Conservation (phyloP, 2,888 invertebrate genomes). For the Drosophila imparisetae region DNA sequence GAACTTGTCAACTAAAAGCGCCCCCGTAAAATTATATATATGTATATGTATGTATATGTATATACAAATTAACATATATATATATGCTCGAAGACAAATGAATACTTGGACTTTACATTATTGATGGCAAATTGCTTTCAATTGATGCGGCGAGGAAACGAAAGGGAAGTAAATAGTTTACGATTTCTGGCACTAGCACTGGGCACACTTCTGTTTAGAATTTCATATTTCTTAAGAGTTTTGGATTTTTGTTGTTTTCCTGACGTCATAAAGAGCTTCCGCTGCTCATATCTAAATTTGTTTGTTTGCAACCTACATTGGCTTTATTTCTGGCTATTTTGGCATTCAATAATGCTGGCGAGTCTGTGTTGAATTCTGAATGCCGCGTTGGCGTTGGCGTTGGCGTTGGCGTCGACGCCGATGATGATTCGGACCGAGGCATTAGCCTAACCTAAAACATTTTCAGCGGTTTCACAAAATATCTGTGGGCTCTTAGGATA, state of each 20-base stretch:
- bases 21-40: slow-evolving; percentile 10
- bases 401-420: slow-evolving; percentile 19
- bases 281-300: slow-evolving; percentile 62
- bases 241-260: slow-evolving; percentile 14
- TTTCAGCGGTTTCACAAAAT: slow-evolving; percentile 64
- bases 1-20: slow-evolving; percentile 45
- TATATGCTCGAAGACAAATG: slow-evolving; percentile 16
- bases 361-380: slow-evolving; percentile 34
- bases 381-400: slow-evolving; percentile 34
- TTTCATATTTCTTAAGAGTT: slow-evolving; percentile 34
- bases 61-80: no score
- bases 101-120: slow-evolving; percentile 31
- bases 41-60: neutral
- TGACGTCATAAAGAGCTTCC: slow-evolving; percentile 74
- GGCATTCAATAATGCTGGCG: slow-evolving; percentile 51
- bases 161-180: slow-evolving; percentile 56
- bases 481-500: slow-evolving; percentile 71
- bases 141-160: slow-evolving; percentile 2
- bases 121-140: slow-evolving; percentile 54
- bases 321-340: slow-evolving; percentile 74
- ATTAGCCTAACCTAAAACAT: slow-evolving; percentile 72
- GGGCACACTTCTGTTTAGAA: slow-evolving; percentile 68
- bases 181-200: slow-evolving; percentile 50
- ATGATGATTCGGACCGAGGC: slow-evolving; percentile 40
- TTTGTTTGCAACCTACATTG: slow-evolving; percentile 54